A percentile compares a stretch with the other conserved stretches of the same genome.
Evolutionary conservation across 2,113 vertebrate species (phyloP).

Genomic region (Onychostruthus taczanowskii): DNA sequence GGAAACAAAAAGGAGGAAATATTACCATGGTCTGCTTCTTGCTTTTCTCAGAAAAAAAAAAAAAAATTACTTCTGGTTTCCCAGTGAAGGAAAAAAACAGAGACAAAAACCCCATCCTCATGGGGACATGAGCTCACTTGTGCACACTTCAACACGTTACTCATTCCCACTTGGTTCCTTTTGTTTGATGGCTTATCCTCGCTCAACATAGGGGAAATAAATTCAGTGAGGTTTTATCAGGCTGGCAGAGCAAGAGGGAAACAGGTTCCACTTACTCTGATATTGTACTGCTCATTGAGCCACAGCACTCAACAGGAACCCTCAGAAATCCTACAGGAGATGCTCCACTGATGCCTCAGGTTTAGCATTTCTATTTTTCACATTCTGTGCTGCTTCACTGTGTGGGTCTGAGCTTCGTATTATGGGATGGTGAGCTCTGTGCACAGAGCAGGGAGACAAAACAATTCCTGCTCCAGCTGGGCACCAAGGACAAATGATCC

Average conservation of each 20-base stretch:
- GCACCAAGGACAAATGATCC: not conserved
- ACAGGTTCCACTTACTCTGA: not conserved
- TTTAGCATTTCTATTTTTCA: not conserved
- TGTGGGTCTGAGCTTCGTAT: not conserved
- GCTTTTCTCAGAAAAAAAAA: not conserved
- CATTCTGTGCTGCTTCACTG: not conserved
- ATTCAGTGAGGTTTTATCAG: not conserved
- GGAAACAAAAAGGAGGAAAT: constrained; percentile 28
- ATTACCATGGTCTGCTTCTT: not conserved
- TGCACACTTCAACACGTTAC: not conserved
- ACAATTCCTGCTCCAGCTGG: not conserved
- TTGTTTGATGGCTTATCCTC: not conserved
- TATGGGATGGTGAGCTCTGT: not conserved
- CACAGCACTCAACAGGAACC: not conserved
- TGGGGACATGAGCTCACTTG: not conserved
- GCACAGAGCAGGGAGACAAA: not conserved
- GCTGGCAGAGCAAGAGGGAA: not conserved
- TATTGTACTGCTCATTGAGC: not conserved
- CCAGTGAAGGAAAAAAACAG: not conserved
- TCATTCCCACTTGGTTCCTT: constrained; percentile 17
- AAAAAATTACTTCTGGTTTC: not conserved
- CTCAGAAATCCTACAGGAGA: not conserved
- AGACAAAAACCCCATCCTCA: not conserved
- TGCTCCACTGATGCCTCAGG: not conserved
- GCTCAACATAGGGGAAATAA: not conserved